Evolutionary conservation across 2,797 vertebrate genomes (phyloP), one percentile per base, ranked within the genome.

Genomic region (Mastacembelus armatus): DNA sequence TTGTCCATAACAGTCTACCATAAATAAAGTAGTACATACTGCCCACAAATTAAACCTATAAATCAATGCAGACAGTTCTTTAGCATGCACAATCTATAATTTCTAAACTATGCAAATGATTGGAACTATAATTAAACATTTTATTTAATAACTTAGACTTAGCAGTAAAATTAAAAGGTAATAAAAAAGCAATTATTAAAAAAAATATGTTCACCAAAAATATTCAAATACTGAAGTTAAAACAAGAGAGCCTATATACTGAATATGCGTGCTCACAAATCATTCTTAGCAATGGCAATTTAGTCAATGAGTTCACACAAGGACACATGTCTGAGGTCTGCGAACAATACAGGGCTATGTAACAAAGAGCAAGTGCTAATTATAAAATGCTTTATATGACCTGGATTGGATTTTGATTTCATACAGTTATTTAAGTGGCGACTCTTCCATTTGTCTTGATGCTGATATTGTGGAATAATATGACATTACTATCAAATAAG

Each of bases 41-140:
- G 49, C 70, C 74, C 61, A 77, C 85, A 89, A 89, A 89, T 87
- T 85, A 90, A 91, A 83, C 49, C 78, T 50, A 86, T 89, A 87
- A 87, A 90, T 91, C 88, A 88, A 66, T 54, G 50, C 22, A 68
- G 64, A 56, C 76, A 61, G 39, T 81, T 79, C 68, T 71, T 68
- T 58, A 73, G 65, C 77, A 77, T 77, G 54, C 60, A 73, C 69
- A 80, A 76, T 83, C 83, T 81, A 71, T 75, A 80, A 72, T 72
- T 81, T 86, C 64, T 67, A 77, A 74, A 76, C 66, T 85, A 87
- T 85, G 81, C 83, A 89, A 85, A 88, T 89, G 65, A 82, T 62
- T 77, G 30, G 72, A 86, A 77, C 54, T 72, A 66, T 77, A 88
- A 89, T 90, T 88, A 85, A 82, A 86, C 67, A 78, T 81, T 84